Evolutionary conservation across 2,888 invertebrate genomes (phyloP), one percentile per base, ranked within the genome.

Genomic region (Malthinus seriepunctatus): DNA sequence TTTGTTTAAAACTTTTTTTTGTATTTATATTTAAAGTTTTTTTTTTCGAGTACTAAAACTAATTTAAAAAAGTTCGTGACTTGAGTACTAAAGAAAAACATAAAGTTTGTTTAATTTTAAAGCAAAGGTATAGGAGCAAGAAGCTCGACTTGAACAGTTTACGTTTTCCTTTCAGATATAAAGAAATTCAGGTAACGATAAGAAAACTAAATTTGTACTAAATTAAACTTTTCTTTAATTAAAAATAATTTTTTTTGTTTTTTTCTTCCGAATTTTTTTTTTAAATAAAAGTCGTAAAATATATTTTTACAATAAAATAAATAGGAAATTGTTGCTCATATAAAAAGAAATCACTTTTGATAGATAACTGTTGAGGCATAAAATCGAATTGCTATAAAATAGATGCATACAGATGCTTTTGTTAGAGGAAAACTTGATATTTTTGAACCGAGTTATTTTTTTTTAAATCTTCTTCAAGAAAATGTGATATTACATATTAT

Each of bases 321-420:
- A 12, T 12, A 42, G 14, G 9, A 14, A 42, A 12, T 23, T 14
- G 39, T n/a, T 42, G 23, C 14, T 31, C 12, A 46, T 46, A 46
- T 32, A 31, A 31, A 31, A 59, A 61, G 60, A 61, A 64, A 61
- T 64, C 61, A 58, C 52, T 56, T 56, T 54, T 56, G 56, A 59
- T 59, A 62, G 53, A 58, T 53, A 65, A 63, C 62, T 60, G 63
- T 53, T 63, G 64, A 60, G 63, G 64, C 67, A 55, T 65, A 63
- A 67, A 67, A 65, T 67, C 64, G 64, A 63, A 67, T 65, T 62
- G 65, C 67, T 60, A 63, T 66, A 66, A 64, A 66, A 64, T 66
- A 59, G 65, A 66, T 66, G 63, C 66, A 63, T 62, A 62, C 59
- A 56, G 56, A 60, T 60, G 63, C 59, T 62, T 50, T 51, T 53